Percentiles rank a stretch among this genome's conserved stretches.
Conservation (phyloP, 2,888 invertebrate species). For the Caenorhabditis uteleia region DNA sequence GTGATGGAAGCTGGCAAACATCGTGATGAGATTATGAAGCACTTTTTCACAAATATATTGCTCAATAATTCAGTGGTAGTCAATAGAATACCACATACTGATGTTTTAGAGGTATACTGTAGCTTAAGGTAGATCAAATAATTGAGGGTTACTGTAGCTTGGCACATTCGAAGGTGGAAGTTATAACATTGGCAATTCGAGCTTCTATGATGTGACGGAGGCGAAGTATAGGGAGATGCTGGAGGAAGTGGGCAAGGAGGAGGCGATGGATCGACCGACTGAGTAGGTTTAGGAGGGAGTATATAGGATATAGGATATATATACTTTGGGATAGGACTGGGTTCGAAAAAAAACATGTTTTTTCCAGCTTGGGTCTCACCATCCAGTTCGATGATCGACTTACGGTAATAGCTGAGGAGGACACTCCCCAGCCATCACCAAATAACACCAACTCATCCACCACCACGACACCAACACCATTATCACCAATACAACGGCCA, state of each 20-base stretch:
- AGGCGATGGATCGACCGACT: neutral
- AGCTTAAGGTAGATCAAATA: neutral
- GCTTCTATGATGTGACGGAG: conserved; percentile 48
- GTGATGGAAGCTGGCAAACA: conserved; percentile 7
- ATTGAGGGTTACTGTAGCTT: conserved; percentile 28
- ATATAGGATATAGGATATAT: no score
- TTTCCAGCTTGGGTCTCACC: neutral
- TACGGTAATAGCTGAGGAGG: conserved; percentile 29
- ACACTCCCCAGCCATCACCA: conserved; percentile 4
- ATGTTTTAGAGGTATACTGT: conserved; percentile 36
- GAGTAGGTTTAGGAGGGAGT: no score
- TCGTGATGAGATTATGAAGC: conserved; percentile 22
- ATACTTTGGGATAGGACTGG: no score
- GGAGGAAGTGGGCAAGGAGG: conserved; percentile 22
- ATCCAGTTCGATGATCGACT: conserved; percentile 31
- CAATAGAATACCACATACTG: conserved; percentile 81
- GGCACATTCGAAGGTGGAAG: conserved; percentile 60
- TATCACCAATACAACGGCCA: conserved; percentile 14
- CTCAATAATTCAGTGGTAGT: conserved; percentile 96
- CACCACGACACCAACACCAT: conserved; percentile 7
- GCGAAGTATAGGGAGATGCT: conserved; percentile 34
- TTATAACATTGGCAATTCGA: conserved; percentile 58
- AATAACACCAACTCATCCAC: neutral
- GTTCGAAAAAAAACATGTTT: neutral
- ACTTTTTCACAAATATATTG: conserved; percentile 85